Base-by-base conservation (phyloP, 2,113 vertebrate genomes). In the Oostethus manadensis region DNA sequence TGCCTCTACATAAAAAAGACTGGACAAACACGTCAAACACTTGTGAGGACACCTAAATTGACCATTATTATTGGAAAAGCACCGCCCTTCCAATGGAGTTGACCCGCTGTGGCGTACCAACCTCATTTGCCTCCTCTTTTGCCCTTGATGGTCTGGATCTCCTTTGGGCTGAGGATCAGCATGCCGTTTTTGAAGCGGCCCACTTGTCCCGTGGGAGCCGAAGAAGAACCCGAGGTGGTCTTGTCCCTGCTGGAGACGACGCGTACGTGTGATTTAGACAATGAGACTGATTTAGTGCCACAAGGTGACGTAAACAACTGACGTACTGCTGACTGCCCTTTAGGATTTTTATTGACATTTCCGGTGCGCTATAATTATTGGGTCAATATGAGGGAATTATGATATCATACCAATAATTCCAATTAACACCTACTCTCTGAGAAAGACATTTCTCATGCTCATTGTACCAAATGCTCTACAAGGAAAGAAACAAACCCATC, bases 161-260 rank as follows among this genome's bases (percentile, higher is more conserved):
- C 93, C 79, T 57, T 70, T 21, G 87, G 75, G 83, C 89, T 95
- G 58, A 99, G 88, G 77, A 95, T 80, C 84, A 99, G 77, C 57
- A 95, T 91, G 44, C 97, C 95, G 56, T 96, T 86, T 87, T 90
- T 95, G 87, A 98, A 99, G 82, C 90, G 93, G 62, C 96, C 95
- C 74, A 96, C 80, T 66, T 94, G 95, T 35, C 94, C 95, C 0
- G 82, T 76, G 21, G 87, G 90, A 29, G 90, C 77, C 7, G 29
- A 33, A 1, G 85, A 84, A 4, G 74, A 63, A 4, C 88, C 89
- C 15, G 91, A 87, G 13, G 88, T 75, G 0, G 60, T 91, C 77
- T 87, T 92, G 62, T 80, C 59, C 68, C 94, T 98, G 72, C 8
- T 51, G 67, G 40, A 60, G 50, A 58, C 3, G 21, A 17, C 22